Percentiles rank a stretch among this genome's conserved stretches.
Evolutionary conservation across 2,797 vertebrate genomes (phyloP).

Genomic region (Alfaro cultratus): DNA sequence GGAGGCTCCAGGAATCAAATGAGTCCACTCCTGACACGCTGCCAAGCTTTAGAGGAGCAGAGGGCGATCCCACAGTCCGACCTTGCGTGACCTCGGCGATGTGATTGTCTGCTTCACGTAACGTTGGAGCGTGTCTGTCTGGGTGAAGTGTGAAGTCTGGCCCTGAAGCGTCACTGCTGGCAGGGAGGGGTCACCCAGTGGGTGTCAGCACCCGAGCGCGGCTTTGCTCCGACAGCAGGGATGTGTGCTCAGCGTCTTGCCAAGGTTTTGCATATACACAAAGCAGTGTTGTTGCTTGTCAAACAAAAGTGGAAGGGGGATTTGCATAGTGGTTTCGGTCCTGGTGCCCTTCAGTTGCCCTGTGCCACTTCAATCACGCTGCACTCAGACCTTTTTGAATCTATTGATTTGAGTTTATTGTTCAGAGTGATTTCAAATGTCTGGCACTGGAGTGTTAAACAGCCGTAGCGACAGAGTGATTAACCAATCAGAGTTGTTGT

Average conservation of each 20-base stretch:
- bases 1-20: conserved; percentile 49
- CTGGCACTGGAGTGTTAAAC: conserved; percentile 6
- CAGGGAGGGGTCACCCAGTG: conserved; percentile 60
- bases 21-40: conserved; percentile 50
- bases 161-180: conserved; percentile 44
- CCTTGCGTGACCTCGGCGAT: conserved; percentile 39
- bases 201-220: conserved; percentile 66
- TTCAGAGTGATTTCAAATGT: conserved; percentile 45
- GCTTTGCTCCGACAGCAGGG: conserved; percentile 59
- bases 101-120: conserved; percentile 7
- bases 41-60: conserved; percentile 28
- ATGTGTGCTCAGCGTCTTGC: conserved; percentile 69
- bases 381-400: conserved; percentile 19
- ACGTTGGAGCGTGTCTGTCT: conserved; percentile 22
- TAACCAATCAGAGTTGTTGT: conserved; percentile 26
- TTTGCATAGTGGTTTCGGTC: conserved; percentile 81
- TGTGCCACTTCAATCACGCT: conserved; percentile 40
- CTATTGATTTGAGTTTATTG: conserved; percentile 28
- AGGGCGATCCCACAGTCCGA: conserved; percentile 25
- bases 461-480: conserved; percentile 24
- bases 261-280: conserved; percentile 81
- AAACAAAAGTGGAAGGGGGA: conserved; percentile 76
- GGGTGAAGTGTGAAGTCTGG: conserved; percentile 48
- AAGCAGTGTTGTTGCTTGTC: conserved; percentile 81
- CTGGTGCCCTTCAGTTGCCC: conserved; percentile 77